A percentile compares a stretch with the other conserved stretches of the same genome.
Evolutionary conservation across 2,113 vertebrate species (phyloP).

Genomic region (Vicugna pacos): DNA sequence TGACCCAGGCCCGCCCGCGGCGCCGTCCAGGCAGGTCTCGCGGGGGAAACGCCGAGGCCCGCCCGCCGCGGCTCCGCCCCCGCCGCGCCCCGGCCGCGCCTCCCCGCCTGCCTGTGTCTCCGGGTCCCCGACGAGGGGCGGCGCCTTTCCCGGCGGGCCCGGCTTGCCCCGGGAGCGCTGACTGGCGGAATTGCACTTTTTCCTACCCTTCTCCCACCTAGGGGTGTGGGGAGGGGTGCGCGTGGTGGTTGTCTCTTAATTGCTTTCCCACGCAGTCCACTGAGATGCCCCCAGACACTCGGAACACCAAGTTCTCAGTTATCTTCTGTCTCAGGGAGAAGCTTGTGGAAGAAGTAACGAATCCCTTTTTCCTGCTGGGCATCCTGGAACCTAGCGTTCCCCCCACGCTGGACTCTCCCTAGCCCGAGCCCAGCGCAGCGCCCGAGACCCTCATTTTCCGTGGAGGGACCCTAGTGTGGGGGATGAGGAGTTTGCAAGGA

Average conservation of each 20-base stretch:
- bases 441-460: background rate
- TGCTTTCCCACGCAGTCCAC: background rate
- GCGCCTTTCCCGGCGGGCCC: background rate
- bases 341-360: background rate
- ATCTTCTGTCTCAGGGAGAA: background rate
- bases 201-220: background rate
- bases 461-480: accelerated
- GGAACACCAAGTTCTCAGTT: background rate
- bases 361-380: background rate
- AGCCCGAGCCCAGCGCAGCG: background rate
- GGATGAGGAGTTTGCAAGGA: background rate
- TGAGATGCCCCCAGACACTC: background rate
- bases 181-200: background rate
- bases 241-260: background rate
- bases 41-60: accelerated
- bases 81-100: background rate
- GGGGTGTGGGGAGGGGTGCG: no score
- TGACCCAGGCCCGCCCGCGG: background rate
- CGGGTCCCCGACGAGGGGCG: constrained; percentile 4
- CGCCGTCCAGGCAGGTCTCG: background rate
- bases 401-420: no score
- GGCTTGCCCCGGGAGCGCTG: background rate
- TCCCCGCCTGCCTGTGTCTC: accelerated
- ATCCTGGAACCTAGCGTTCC: background rate
- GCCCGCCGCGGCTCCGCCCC: background rate